Percentiles rank a stretch among this genome's conserved stretches.
phyloP scores from a whole-genome alignment of 2,888 invertebrate genomes.

The Pyrgus malvae region DNA sequence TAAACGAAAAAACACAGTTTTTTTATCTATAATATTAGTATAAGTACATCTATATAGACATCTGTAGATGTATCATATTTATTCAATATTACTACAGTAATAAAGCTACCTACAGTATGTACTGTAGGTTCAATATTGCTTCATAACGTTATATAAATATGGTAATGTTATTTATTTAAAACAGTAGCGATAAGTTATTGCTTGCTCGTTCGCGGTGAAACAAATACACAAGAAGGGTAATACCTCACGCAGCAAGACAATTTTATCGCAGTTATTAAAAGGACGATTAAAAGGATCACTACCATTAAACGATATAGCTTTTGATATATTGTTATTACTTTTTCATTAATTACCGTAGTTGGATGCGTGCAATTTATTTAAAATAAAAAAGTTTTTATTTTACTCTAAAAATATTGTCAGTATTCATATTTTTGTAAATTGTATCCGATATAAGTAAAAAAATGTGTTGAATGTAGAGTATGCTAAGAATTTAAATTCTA shows the following conservation, averaged over 20 bases:
- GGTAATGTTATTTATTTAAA: not conserved
- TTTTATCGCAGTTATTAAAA: slow-evolving; percentile 12
- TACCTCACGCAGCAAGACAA: slow-evolving; percentile 1
- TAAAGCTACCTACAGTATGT: too few relatives aligned
- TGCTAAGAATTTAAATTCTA: too few relatives aligned
- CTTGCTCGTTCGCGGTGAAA: not conserved
- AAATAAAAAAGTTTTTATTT: too few relatives aligned
- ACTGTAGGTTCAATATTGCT: not conserved
- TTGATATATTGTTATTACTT: slow-evolving; percentile 3
- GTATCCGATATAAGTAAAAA: too few relatives aligned
- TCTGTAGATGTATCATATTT: too few relatives aligned
- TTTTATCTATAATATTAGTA: too few relatives aligned
- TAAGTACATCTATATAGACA: too few relatives aligned
- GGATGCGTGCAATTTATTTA: not conserved
- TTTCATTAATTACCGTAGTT: not conserved
- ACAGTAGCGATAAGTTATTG: not conserved
- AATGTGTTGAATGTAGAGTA: too few relatives aligned
- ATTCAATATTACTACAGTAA: too few relatives aligned
- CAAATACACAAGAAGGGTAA: not conserved
- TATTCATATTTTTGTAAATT: too few relatives aligned
- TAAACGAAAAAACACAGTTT: too few relatives aligned
- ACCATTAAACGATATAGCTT: slow-evolving; percentile 4
- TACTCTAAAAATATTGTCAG: too few relatives aligned
- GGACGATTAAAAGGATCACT: slow-evolving; percentile 9
- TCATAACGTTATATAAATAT: not conserved